Percentiles rank a stretch among this genome's conserved stretches.
Conservation (phyloP, 2,113 vertebrate genomes). For the Helogale parvula region DNA sequence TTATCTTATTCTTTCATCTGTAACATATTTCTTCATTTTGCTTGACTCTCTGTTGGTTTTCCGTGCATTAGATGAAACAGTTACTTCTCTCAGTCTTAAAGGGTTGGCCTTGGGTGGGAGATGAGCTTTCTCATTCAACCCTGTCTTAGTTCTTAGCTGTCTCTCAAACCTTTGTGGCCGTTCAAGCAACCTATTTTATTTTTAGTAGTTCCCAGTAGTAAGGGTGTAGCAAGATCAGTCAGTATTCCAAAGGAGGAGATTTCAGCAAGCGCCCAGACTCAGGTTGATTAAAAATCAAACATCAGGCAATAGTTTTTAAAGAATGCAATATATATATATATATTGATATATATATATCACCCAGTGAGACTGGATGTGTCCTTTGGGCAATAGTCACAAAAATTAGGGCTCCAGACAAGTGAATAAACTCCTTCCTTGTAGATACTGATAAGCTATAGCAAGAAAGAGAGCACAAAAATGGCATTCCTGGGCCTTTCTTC, state of each 20-base stretch:
- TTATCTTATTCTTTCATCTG: background rate
- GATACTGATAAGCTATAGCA: background rate
- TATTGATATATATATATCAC: too few relatives aligned
- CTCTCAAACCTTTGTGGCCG: background rate
- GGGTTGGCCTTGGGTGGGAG: background rate
- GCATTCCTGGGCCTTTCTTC: too few relatives aligned
- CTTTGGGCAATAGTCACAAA: background rate
- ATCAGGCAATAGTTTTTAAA: background rate
- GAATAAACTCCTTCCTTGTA: background rate
- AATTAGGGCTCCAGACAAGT: background rate
- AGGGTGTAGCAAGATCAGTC: background rate
- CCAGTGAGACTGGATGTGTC: background rate
- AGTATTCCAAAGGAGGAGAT: background rate
- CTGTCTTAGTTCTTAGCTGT: background rate
- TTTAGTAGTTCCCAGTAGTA: background rate
- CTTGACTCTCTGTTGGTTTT: background rate
- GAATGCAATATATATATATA: background rate
- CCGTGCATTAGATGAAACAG: background rate
- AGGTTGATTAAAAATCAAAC: background rate
- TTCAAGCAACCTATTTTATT: background rate
- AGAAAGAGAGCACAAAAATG: background rate
- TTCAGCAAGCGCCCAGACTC: background rate
- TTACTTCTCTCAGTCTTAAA: background rate
- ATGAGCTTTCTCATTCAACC: background rate
- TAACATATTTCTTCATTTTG: background rate